These are phyloP conservation scores for Brenthis ino DNA, from an alignment of 2,888 invertebrate genomes.

Conservation along the genomic window DNA sequence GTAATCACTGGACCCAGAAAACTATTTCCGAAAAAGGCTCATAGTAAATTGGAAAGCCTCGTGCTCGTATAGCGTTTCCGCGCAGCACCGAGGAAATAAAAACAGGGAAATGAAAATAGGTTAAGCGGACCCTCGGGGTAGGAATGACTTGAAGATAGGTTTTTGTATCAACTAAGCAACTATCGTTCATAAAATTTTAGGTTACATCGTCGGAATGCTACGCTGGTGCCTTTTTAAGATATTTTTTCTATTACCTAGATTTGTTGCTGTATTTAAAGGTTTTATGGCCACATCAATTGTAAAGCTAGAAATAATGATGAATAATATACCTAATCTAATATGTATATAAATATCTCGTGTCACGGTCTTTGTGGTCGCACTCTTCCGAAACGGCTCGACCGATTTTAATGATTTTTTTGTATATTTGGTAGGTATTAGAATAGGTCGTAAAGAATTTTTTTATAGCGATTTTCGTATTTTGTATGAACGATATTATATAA, in stretches of 20 bases:
- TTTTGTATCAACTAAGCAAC: constrained; percentile 53
- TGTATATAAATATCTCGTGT: no score
- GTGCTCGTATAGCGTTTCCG: constrained; percentile 52
- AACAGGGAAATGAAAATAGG: constrained; percentile 71
- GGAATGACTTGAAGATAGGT: constrained; percentile 54
- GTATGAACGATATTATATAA: no score
- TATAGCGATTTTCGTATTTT: no score
- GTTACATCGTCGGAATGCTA: constrained; percentile 2
- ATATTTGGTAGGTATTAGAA: no score
- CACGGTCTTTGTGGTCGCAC: no score
- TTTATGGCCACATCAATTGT: background rate
- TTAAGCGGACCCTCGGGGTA: constrained; percentile 65
- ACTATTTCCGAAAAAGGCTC: constrained; percentile 49
- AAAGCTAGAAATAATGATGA: no score
- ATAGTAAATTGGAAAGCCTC: constrained; percentile 66
- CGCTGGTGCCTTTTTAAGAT: background rate
- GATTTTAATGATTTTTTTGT: no score
- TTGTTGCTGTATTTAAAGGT: background rate
- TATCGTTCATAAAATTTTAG: constrained; percentile 35
- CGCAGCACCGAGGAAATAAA: constrained; percentile 58
- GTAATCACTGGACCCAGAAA: constrained; percentile 44
- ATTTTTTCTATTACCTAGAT: background rate
- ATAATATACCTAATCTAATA: no score
- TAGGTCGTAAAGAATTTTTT: no score
- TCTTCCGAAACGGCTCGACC: no score